Conservation (phyloP, 2,888 invertebrate genomes). For the Polyommatus iphigenia region DNA sequence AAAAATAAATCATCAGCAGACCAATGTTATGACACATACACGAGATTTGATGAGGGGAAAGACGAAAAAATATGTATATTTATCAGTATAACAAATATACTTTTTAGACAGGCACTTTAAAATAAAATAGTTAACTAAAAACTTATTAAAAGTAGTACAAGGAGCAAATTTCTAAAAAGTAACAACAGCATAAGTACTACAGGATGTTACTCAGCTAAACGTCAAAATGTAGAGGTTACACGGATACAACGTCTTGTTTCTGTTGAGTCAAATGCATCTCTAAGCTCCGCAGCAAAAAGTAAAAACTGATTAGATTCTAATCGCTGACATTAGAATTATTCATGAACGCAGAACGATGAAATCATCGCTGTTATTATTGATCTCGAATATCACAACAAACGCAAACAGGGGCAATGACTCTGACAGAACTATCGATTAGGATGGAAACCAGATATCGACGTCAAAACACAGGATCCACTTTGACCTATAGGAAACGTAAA, state of each 20-base stretch:
- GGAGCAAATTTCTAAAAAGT: too few species aligned
- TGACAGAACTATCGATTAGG: background rate
- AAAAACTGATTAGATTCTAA: background rate
- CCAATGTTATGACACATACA: constrained; percentile 5
- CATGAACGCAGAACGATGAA: background rate
- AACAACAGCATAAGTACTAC: too few species aligned
- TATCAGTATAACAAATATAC: too few species aligned
- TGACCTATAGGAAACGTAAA: constrained; percentile 7
- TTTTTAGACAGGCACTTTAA: background rate
- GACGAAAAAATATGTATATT: background rate
- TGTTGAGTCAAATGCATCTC: background rate
- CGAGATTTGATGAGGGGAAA: background rate
- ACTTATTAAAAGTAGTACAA: too few species aligned
- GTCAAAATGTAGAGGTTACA: too few species aligned
- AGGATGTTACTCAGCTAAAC: too few species aligned
- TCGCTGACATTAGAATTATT: background rate
- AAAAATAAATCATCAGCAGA: constrained; percentile 21
- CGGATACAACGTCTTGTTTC: too few species aligned
- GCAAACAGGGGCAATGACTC: constrained; percentile 15
- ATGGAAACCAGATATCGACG: background rate
- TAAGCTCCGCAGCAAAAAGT: background rate
- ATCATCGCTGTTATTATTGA: background rate
- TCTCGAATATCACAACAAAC: constrained; percentile 11
- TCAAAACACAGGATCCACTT: constrained; percentile 7
- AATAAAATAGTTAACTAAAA: background rate